A percentile compares a stretch with the other conserved stretches of the same genome.
phyloP scores from a whole-genome alignment of 2,888 invertebrate genomes.

The Spicauda simplicius region DNA sequence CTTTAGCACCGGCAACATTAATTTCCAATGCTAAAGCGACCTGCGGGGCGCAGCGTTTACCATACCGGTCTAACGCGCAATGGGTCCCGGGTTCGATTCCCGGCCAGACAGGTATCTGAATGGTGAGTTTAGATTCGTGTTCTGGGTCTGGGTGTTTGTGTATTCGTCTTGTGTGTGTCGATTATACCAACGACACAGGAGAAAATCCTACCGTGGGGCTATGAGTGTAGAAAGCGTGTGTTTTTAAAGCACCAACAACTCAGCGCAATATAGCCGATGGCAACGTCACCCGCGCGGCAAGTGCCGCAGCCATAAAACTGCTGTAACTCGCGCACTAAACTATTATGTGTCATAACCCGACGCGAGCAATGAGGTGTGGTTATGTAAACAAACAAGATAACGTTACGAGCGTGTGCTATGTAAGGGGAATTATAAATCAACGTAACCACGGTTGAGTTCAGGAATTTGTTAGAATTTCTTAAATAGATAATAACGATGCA shows the following conservation, averaged over 20 bases:
- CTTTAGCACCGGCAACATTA: background rate
- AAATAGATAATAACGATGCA: background rate
- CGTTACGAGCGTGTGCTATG: slow-evolving; percentile 11
- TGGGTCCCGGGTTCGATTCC: too few relatives aligned
- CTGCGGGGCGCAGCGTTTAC: too few relatives aligned
- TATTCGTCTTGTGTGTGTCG: too few relatives aligned
- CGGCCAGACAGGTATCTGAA: too few relatives aligned
- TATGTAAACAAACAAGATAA: slow-evolving; percentile 31
- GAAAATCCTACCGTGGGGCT: too few relatives aligned
- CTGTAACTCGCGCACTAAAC: slow-evolving; percentile 42
- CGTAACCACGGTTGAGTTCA: background rate
- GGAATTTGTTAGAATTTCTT: background rate
- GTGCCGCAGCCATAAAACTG: slow-evolving; percentile 54
- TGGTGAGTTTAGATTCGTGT: too few relatives aligned
- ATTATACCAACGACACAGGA: too few relatives aligned
- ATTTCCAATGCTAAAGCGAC: background rate
- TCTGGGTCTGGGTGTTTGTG: too few relatives aligned
- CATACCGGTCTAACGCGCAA: too few relatives aligned
- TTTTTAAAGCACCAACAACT: background rate
- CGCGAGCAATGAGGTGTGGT: slow-evolving; percentile 25
- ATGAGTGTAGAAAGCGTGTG: too few relatives aligned
- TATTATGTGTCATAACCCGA: slow-evolving; percentile 37
- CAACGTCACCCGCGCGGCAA: slow-evolving; percentile 43
- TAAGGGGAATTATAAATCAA: background rate
- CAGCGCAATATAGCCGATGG: slow-evolving; percentile 36